These are phyloP conservation scores for Pelobates fuscus DNA, from an alignment of 2,113 vertebrate genomes.

Conservation along the genomic window DNA sequence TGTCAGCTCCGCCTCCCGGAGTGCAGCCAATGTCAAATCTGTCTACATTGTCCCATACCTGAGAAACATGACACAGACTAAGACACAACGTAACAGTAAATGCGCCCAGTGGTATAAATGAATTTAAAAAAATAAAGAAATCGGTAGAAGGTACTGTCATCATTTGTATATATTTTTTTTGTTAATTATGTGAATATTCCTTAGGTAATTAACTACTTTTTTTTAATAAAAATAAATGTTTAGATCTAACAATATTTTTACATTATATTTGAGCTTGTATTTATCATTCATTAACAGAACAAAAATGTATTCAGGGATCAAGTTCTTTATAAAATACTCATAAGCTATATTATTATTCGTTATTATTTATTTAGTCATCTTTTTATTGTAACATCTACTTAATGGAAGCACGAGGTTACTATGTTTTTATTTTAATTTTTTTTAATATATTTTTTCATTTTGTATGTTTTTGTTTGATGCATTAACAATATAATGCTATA, in stretches of 20 bases:
- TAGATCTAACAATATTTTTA: background rate
- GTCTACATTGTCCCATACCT: constrained; percentile 86
- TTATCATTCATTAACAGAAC: no score
- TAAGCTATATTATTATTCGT: no score
- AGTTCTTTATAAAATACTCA: no score
- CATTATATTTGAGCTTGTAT: no score
- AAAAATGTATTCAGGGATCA: no score
- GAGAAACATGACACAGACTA: rapidly evolving
- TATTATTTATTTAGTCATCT: no score
- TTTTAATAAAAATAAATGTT: background rate
- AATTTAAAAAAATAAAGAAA: background rate
- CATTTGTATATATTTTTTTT: background rate
- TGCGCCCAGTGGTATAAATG: background rate
- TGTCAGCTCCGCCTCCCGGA: constrained; percentile 71
- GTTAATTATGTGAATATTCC: rapidly evolving
- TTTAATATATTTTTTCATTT: no score
- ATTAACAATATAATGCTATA: no score
- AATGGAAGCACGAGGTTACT: no score
- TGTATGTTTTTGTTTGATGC: no score
- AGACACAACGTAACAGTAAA: background rate
- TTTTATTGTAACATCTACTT: no score
- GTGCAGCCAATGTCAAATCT: constrained; percentile 81
- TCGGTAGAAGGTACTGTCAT: background rate
- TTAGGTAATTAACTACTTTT: background rate
- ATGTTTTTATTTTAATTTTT: no score